A percentile compares a stretch with the other conserved stretches of the same genome.
Conservation (phyloP, 1,140 invertebrate genomes). For the Bombus confusus region DNA sequence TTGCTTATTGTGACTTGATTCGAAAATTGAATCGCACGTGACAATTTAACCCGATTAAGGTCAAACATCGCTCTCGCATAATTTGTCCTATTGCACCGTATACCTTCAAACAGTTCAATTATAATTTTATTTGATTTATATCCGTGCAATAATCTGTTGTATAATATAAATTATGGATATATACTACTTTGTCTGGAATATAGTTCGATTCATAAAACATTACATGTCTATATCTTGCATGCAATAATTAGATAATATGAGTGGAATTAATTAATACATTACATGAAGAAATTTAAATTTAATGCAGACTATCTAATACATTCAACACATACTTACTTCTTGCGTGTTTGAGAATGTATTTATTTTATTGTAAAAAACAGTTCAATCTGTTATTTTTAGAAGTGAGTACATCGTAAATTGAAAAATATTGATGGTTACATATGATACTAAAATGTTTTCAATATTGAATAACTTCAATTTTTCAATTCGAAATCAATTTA, state of each 20-base stretch:
- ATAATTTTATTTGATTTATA: constrained; percentile 13
- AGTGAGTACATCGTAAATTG: not conserved
- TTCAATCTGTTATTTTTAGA: not conserved
- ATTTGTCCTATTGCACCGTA: not conserved
- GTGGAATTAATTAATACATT: not conserved
- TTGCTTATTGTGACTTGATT: not conserved
- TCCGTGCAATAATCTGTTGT: not conserved
- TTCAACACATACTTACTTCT: not conserved
- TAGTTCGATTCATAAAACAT: not conserved
- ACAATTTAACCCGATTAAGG: constrained; percentile 19
- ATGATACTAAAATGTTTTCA: not conserved
- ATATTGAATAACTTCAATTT: not conserved
- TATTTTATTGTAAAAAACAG: not conserved
- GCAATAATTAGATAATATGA: not conserved
- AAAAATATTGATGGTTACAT: not conserved
- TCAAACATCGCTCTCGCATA: constrained; percentile 4
- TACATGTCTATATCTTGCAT: not conserved
- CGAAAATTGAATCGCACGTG: not conserved
- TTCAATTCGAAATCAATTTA: not conserved
- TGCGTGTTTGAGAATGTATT: not conserved
- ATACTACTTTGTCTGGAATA: not conserved
- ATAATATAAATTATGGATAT: not conserved
- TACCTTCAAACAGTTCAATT: not conserved
- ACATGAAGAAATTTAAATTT: not conserved
- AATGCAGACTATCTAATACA: not conserved